Evolutionary conservation across 1,140 invertebrate genomes (phyloP), one percentile per base, ranked within the genome.

Genomic region (Bombus soroeensis): DNA sequence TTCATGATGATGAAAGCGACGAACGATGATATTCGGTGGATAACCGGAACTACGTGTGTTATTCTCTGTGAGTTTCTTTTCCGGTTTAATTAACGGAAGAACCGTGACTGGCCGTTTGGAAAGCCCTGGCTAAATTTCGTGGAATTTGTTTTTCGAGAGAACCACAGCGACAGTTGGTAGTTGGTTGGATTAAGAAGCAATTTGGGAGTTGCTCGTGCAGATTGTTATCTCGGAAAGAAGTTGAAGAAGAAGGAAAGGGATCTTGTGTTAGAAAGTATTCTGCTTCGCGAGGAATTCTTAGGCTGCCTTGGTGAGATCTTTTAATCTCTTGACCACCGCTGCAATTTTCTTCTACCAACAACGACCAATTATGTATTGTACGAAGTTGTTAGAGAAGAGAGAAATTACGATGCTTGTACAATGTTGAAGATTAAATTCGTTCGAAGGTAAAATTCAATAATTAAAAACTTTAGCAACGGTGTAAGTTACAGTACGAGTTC

Each of bases 141-240:
- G 18, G 34, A 59, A 76, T 57, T 76, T 37, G 47, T 37, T 28
- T 59, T 39, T 15, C 74, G 10, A 76, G 25, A 10, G 47, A n/a
- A 59, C 2, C 32, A 12, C 9, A 28, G 43, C 9, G 73, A 76
- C 74, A 28, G 32, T 15, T 57, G 73, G 8, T 41, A 28, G 39
- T 75, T 57, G 32, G 47, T 34, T 18, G 74, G 74, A 76, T 76
- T 76, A 76, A 37, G 41, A 37, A 59, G 47, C 47, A 76, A 76
- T 76, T 76, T 34, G 18, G 32, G 22, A 76, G 53, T 57, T 76
- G 74, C 15, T 10, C 22, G 32, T 28, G 1, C 12, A 37, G 74
- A 76, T 75, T 75, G 32, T 75, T 37, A 76, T 76, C 74, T 57
- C 22, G 34, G 34, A 28, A 59, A 76, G 47, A 76, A 76, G 47